phyloP scores from a whole-genome alignment of 1,140 invertebrate species.

The Rhopalosiphum padi region DNA sequence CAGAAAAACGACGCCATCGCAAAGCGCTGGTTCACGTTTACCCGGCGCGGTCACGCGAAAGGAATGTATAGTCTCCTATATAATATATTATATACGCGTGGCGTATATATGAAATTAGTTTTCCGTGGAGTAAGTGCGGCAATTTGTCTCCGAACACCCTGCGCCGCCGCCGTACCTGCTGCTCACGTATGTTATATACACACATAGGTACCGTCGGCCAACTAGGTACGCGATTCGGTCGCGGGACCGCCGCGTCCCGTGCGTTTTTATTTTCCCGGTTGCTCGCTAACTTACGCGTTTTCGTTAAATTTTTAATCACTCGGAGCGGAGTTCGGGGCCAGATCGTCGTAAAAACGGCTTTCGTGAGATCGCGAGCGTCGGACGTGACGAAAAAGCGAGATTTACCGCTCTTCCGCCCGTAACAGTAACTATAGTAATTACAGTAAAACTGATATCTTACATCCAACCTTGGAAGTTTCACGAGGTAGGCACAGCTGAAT shows the following conservation, averaged over 20 bases:
- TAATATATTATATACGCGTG: not conserved
- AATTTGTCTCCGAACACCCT: not conserved
- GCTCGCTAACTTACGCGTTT: not conserved
- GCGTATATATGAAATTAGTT: not conserved
- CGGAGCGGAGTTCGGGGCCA: not conserved
- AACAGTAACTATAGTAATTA: not conserved
- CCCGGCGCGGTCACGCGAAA: not conserved
- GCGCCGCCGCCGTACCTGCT: too few relatives aligned
- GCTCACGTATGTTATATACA: too few relatives aligned
- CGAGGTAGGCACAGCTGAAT: not conserved
- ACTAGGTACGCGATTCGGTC: not conserved
- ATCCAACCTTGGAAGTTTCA: not conserved
- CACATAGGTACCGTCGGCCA: not conserved
- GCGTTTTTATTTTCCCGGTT: not conserved
- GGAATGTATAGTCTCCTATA: not conserved
- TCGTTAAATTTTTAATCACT: conserved; percentile 6
- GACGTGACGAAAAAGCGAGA: conserved; percentile 11
- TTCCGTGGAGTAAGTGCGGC: not conserved
- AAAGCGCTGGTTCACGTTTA: not conserved
- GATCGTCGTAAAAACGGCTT: not conserved
- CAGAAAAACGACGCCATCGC: not conserved
- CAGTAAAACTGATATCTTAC: not conserved
- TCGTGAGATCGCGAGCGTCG: not conserved
- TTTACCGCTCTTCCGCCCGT: not conserved
- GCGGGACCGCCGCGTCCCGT: not conserved